Evolutionary conservation across 2,888 invertebrate species (phyloP), one percentile per base, ranked within the genome.

Genomic region (Phyllotreta striolata): DNA sequence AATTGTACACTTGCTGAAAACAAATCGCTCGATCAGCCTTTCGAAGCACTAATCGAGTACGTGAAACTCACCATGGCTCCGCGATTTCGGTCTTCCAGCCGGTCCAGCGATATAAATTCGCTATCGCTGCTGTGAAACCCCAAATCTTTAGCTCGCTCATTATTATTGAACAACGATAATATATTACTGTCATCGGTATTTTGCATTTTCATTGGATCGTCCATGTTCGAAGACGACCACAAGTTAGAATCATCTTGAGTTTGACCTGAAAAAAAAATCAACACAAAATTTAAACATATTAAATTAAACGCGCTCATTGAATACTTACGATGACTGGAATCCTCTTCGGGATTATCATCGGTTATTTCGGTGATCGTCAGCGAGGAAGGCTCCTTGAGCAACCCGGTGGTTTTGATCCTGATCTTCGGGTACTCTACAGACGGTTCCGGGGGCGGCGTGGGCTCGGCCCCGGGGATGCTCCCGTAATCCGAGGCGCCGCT

Each of bases 41-140:
- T 1, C 4, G 40, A 52, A 37, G n/a, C 8, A 13, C 7, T 46
- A 46, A 46, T 46, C 12, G 46, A 46, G 9, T 46, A 3, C 12
- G 14, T 44, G 14, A 51, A 6, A 66, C 74, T 74, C 71, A 81
- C 81, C 79, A 81, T 73, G 43, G 80, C 75, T 9, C 71, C 75
- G 47, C 77, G 67, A 57, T 76, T 79, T 46, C 79, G 64, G 46
- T 79, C 79, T 54, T 80, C 80, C 65, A 80, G 71, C 5, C 80
- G 70, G 62, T 81, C 81, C 66, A 82, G 64, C 0, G 81, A 79
- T 47, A 82, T 81, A 66, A 78, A 81, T 64, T 82, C 82, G 47
- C 76, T 80, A 47, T 82, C 82, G 56, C 78, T 80, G 8, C 77
- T 77, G 3, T 78, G 78, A 63, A 81, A 80, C 9, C 81, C 80